phyloP scores from a whole-genome alignment of 2,888 invertebrate genomes.

The Alloplasta piceator region DNA sequence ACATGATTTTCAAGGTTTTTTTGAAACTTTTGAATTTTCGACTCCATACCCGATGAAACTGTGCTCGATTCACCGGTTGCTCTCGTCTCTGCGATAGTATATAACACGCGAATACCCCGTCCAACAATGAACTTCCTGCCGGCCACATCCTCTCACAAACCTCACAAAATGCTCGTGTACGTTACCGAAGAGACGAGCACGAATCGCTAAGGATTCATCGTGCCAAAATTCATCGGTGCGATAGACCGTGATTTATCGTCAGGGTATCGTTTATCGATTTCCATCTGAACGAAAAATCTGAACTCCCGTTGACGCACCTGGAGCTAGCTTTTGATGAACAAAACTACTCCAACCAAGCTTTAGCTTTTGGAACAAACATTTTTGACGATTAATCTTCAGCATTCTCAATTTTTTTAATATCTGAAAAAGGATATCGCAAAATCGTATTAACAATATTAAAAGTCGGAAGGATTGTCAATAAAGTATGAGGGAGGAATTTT shows the following conservation, averaged over 20 bases:
- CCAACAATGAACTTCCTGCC: constrained; percentile 81
- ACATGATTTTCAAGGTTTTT: no score
- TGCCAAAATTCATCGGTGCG: constrained; percentile 57
- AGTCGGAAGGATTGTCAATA: no score
- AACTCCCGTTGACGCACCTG: not conserved
- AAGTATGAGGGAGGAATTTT: no score
- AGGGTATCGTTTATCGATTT: constrained; percentile 26
- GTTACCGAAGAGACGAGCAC: constrained; percentile 68
- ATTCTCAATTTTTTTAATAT: no score
- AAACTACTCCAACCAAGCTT: no score
- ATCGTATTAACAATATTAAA: no score
- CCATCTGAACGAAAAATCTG: no score
- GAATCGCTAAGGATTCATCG: constrained; percentile 76
- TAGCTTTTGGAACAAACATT: no score
- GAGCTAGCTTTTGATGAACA: no score
- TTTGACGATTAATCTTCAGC: no score
- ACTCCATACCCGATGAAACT: constrained; percentile 43
- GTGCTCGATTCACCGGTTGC: constrained; percentile 47
- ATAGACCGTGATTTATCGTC: constrained; percentile 29
- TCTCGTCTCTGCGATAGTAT: constrained; percentile 72
- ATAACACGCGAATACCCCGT: constrained; percentile 67
- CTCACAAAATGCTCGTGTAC: constrained; percentile 32
- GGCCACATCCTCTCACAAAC: constrained; percentile 78
- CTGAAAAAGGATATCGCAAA: no score
- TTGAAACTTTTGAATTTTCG: no score